phyloP scores from a whole-genome alignment of 1,140 invertebrate species.

The Maniola jurtina region DNA sequence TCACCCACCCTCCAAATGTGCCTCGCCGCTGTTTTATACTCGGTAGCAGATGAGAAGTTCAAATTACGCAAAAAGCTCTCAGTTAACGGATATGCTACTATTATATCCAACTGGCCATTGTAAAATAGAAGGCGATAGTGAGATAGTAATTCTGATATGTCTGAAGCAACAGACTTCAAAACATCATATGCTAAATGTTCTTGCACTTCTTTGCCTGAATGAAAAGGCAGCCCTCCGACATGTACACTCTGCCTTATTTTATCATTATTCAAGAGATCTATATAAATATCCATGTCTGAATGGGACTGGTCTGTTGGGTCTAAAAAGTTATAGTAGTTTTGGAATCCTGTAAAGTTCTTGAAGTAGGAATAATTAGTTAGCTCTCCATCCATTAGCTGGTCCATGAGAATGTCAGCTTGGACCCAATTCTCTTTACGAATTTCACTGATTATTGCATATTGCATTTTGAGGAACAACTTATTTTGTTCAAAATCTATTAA shows the following conservation, averaged over 20 bases:
- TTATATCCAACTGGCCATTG: conserved; percentile 90
- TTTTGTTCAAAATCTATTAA: conserved; percentile 80
- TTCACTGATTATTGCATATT: conserved; percentile 77
- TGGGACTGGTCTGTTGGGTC: conserved; percentile 65
- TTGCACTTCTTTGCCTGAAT: conserved; percentile 68
- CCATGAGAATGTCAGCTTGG: conserved; percentile 83
- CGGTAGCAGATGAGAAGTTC: conserved; percentile 81
- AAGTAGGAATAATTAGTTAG: conserved; percentile 83
- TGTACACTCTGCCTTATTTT: conserved; percentile 86
- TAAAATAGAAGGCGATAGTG: conserved; percentile 86
- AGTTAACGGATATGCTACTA: conserved; percentile 89
- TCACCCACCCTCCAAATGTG: conserved; percentile 83
- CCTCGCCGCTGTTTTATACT: conserved; percentile 82
- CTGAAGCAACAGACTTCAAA: conserved; percentile 55
- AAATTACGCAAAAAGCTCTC: conserved; percentile 84
- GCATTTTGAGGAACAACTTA: conserved; percentile 80
- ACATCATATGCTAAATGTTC: conserved; percentile 51
- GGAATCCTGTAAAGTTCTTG: conserved; percentile 87
- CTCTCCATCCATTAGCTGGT: conserved; percentile 82
- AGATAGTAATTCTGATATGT: conserved; percentile 46
- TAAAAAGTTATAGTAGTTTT: conserved; percentile 90
- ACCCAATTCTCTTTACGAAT: conserved; percentile 82
- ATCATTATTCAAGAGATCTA: conserved; percentile 79
- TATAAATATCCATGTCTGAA: conserved; percentile 57
- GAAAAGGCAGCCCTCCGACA: conserved; percentile 88